A percentile compares a stretch with the other conserved stretches of the same genome.
phyloP scores from a whole-genome alignment of 2,113 vertebrate species.

The Canis aureus region DNA sequence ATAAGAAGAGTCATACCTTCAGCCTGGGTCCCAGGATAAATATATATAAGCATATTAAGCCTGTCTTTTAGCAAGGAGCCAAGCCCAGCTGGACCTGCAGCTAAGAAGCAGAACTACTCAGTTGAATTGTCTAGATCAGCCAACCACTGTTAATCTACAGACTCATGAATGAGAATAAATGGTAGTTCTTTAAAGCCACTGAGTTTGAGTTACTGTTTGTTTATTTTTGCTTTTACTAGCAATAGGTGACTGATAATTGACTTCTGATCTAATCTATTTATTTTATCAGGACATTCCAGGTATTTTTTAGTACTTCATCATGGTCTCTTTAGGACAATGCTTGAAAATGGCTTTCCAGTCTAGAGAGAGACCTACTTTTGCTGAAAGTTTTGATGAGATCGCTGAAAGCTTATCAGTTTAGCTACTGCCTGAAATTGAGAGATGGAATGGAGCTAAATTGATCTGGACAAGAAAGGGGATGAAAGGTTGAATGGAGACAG shows the following conservation, averaged over 20 bases:
- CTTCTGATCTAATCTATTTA: neutral
- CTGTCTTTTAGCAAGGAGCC: constrained; percentile 1
- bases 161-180: neutral
- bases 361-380: neutral
- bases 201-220: neutral
- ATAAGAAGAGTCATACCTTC: constrained; percentile 24
- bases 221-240: neutral
- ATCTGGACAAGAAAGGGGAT: neutral
- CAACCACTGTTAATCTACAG: neutral
- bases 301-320: constrained; percentile 20
- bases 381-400: constrained; percentile 44
- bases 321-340: constrained; percentile 31
- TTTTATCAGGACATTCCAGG: constrained; percentile 16
- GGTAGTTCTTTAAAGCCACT: neutral
- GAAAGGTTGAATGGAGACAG: constrained; percentile 11
- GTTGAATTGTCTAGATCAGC: neutral
- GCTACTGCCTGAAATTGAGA: constrained; percentile 10
- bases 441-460: neutral
- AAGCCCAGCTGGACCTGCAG: neutral
- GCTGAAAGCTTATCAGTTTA: constrained; percentile 12
- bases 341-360: constrained; percentile 34
- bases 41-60: neutral
- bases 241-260: constrained; percentile 12
- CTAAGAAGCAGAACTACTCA: constrained; percentile 26
- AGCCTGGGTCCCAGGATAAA: neutral